Evolutionary conservation across 1,140 invertebrate genomes (phyloP), one percentile per base, ranked within the genome.

Genomic region (Telenomus remus): DNA sequence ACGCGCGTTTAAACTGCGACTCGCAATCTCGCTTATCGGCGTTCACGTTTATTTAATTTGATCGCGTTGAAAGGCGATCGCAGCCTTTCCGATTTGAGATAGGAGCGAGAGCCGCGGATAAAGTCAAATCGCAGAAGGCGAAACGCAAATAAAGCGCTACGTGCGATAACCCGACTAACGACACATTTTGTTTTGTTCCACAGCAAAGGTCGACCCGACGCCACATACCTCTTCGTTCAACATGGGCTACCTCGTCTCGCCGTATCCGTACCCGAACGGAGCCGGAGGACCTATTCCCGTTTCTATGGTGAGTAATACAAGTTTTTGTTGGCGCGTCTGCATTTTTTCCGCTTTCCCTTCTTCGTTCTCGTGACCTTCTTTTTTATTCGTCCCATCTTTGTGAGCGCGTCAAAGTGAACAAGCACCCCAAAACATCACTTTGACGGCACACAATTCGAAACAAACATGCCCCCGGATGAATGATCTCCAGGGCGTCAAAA

Each of bases 181-280:
- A 79, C 19, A 13, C 57, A 16, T 65, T 65, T 78, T 76, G 42
- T 75, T 69, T 61, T 76, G 72, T 39, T 2, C 53, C 64, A 73
- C 89, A 96, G 95, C 94, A 89, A 96, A 96, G 90, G 92, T 95
- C 81, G 95, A 96, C 80, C 92, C 93, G n/a, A 91, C 92, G 81
- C 91, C 93, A 54, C 94, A 95, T 85, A 92, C 94, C 76, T 91
- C 92, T 73, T 91, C 93, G 54, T 95, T 96, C 90, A 95, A 95
- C 90, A 95, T 96, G 93, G 94, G 94, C 83, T 96, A 96, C 90
- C 91, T 96, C 82, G 93, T 96, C 84, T 93, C 94, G 55, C 94
- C 94, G 19, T 96, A 96, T 86, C 92, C 94, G 63, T 96, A 96
- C 89, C 91, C 94, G 81, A 97, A 96, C 86, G 95, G 95, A 81